Evolutionary conservation across 2,888 invertebrate species (phyloP), one percentile per base, ranked within the genome.

Genomic region (Choreutis nemorana): DNA sequence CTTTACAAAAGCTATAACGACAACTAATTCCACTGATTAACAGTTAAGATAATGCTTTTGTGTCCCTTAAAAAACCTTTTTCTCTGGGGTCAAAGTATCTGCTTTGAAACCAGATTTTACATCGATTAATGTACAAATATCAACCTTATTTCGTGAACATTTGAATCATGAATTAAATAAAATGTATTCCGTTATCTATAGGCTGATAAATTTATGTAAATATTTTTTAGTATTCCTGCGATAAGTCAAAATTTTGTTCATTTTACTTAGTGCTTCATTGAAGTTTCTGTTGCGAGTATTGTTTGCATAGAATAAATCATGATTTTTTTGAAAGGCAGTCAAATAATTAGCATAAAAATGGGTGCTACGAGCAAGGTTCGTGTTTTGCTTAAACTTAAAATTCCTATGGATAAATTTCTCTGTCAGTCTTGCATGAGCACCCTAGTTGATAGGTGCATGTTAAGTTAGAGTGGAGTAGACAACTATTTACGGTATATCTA

Each of bases 341-440:
- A 53, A 44, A 45, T 66, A 45, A 58, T 72, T 60, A 60, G 45
- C 70, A 62, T 73, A 36, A 75, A 60, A 68, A 75, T 73, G 68
- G 55, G 50, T 37, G 44, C 65, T 43, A 43, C 52, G 45, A 59
- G 46, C 51, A 71, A 68, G 72, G 75, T 77, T 59, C 39, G 65
- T 64, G 37, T 51, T 47, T 41, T 35, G n/a, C 23, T 13, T 7
- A 22, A 27, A 23, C 4, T 18, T 18, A 6, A 13, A 26, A 23
- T 21, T 28, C 26, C 26, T 30, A 25, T 26, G 14, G 22, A 23
- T 20, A 10, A 16, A 29, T 25, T 31, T 20, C 26, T 16, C 24
- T 29, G 40, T 46, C 61, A 62, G 62, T 64, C 55, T 46, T 42
- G 41, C 38, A 47, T 46, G 38, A 50, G 44, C 50, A 43, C 50